Base-by-base conservation (phyloP, 2,888 invertebrate species). In the Eupithecia tripunctaria region DNA sequence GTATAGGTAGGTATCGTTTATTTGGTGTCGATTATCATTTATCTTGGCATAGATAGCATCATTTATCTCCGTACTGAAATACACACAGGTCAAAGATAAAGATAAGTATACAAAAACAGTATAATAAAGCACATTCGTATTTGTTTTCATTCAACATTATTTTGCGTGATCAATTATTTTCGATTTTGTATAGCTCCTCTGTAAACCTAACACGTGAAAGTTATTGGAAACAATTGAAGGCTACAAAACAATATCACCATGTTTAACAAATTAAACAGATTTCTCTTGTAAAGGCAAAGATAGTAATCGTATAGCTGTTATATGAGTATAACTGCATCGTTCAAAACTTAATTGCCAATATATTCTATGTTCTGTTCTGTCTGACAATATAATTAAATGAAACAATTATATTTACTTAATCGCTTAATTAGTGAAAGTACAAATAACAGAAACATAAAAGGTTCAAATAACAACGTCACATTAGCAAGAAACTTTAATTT, bases 381-480 rank as follows among this genome's bases (percentile, higher is more conserved):
- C 41, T 43, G 43, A 59, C 59, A 59, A 6, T 10, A 60, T 47
- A 36, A 36, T 67, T n/a, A 3, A 36, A 25, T 14, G 59, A 68
- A 64, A 68, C 29, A 14, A 67, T 38, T 12, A 38, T 14, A 38
- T 65, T 67, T 62, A 41, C 43, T 67, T 74, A 65, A 60, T 67
- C 63, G 76, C 71, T 70, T 77, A 70, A 79, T 74, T 60, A 82
- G 85, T 84, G 84, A 88, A 86, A 86, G 86, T 82, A 75, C 41
- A 43, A 64, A 38, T 60, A 29, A 78, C 74, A 32, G 36, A 59
- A 63, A 67, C 56, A 62, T 69, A 21, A 79, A 82, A 84, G 81
- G 81, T 84, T 84, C 80, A 85, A 85, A 84, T 85, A 84, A 84
- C 82, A 84, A 84, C 83, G 82, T 82, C 83, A 84, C 82, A 81